phyloP scores from a whole-genome alignment of 2,797 vertebrate genomes.

The Semotilus atromaculatus region DNA sequence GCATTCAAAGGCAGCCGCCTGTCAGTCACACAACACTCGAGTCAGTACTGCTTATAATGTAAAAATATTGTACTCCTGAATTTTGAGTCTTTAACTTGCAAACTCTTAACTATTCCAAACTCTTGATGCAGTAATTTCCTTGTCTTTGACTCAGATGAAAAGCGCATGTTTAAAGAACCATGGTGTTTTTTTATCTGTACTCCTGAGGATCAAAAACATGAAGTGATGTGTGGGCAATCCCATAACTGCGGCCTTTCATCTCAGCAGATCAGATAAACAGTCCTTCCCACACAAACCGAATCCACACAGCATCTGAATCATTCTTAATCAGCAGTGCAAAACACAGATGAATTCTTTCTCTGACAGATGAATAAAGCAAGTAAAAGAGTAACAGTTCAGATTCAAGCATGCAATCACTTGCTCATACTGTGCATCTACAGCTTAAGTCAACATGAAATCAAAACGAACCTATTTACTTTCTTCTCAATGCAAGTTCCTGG shows the following conservation, averaged over 20 bases:
- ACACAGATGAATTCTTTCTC: slow-evolving; percentile 48
- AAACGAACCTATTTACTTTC: neutral
- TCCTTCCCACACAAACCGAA: slow-evolving; percentile 55
- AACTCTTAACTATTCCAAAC: slow-evolving; percentile 16
- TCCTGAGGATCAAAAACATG: slow-evolving; percentile 51
- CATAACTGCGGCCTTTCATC: slow-evolving; percentile 60
- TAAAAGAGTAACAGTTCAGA: slow-evolving; percentile 25
- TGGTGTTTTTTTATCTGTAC: slow-evolving; percentile 29
- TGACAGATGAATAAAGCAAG: slow-evolving; percentile 40
- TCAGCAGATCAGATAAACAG: slow-evolving; percentile 54
- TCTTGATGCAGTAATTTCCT: neutral
- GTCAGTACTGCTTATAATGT: neutral
- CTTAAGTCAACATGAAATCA: neutral
- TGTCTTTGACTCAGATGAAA: neutral
- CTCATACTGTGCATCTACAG: neutral
- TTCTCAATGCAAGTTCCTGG: neutral
- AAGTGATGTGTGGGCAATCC: slow-evolving; percentile 54
- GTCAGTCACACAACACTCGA: neutral
- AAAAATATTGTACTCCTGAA: neutral
- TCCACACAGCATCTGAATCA: slow-evolving; percentile 52
- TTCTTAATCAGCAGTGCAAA: slow-evolving; percentile 48
- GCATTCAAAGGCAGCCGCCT: neutral
- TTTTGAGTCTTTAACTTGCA: neutral
- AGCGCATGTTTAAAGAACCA: slow-evolving; percentile 9
- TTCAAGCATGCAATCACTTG: neutral